These are phyloP conservation scores for Plusia festucae DNA, from an alignment of 2,888 invertebrate species.

Conservation along the genomic window DNA sequence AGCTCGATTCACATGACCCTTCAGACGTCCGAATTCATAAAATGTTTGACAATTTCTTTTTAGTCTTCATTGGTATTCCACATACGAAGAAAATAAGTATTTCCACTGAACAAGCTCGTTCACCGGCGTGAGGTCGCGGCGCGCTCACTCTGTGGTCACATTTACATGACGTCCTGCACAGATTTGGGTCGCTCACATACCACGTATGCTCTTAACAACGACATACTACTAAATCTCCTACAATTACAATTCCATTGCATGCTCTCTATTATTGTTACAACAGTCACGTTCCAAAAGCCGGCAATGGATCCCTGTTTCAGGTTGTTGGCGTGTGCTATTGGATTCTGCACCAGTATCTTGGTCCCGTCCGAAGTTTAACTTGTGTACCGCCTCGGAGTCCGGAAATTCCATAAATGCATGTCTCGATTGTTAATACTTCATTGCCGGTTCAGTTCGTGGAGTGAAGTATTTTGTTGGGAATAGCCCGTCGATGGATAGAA, in stretches of 20 bases:
- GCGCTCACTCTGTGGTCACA: conserved; percentile 61
- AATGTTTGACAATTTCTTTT: conserved; percentile 28
- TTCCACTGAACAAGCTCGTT: conserved; percentile 46
- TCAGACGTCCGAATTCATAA: conserved; percentile 28
- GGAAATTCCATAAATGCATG: conserved; percentile 67
- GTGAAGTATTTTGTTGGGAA: conserved; percentile 2
- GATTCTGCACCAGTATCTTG: conserved; percentile 22
- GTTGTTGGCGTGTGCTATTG: conserved; percentile 7
- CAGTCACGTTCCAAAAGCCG: background rate
- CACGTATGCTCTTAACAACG: conserved; percentile 14
- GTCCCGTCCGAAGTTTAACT: conserved; percentile 31
- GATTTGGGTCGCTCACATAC: conserved; percentile 45
- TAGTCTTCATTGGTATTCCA: conserved; percentile 52
- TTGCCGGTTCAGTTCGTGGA: conserved; percentile 24
- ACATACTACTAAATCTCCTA: conserved; percentile 1
- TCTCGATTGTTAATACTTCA: conserved; percentile 38
- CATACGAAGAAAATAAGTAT: conserved; percentile 37
- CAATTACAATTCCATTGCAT: conserved; percentile 39
- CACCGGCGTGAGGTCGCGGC: conserved; percentile 55
- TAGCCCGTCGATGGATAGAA: conserved; percentile 46
- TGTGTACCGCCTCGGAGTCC: conserved; percentile 47
- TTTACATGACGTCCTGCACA: conserved; percentile 42
- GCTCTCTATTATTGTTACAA: conserved; percentile 1
- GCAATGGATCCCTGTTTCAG: conserved; percentile 46
- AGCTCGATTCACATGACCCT: background rate